Conservation (phyloP, 2,888 invertebrate species). For the Xestia xanthographa region DNA sequence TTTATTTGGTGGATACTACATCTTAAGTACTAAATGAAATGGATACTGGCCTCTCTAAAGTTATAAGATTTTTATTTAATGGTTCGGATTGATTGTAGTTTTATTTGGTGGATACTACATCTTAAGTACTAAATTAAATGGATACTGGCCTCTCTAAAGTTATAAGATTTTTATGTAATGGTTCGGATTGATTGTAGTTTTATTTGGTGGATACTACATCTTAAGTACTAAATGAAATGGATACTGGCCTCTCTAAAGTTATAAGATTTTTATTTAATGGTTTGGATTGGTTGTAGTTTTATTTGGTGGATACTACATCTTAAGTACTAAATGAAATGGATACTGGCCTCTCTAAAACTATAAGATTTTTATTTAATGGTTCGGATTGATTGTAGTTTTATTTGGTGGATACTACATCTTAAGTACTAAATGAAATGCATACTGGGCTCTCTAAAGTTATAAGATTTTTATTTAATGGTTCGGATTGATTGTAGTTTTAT, state of each 20-base stretch:
- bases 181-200: not conserved
- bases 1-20: not conserved
- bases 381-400: no score
- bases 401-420: no score
- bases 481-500: no score
- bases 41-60: not conserved
- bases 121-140: conserved; percentile 5
- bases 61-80: not conserved
- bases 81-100: not conserved
- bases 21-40: conserved; percentile 10
- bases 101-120: not conserved
- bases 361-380: no score
- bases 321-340: no score
- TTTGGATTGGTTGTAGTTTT: not conserved
- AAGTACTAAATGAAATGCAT: no score
- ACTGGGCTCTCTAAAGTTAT: no score
- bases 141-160: not conserved
- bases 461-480: no score
- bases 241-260: not conserved
- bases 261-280: not conserved
- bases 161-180: not conserved
- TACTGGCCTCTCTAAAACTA: no score
- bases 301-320: not conserved
- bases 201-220: not conserved
- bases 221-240: conserved; percentile 4